Evolutionary conservation across 2,888 invertebrate genomes (phyloP), one percentile per base, ranked within the genome.

Genomic region (Brassicogethes aeneus): DNA sequence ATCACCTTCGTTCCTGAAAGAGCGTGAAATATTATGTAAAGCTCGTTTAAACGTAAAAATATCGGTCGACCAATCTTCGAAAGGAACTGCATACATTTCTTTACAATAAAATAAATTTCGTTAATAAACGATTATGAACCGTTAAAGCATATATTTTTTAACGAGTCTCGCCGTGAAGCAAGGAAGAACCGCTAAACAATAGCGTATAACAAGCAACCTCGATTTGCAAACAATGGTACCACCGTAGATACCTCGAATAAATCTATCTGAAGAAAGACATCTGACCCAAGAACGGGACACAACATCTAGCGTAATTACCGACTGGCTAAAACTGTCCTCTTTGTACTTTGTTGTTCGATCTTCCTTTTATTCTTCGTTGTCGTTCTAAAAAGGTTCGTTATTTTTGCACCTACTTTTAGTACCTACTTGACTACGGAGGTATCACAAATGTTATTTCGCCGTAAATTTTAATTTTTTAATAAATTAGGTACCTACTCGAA

Each of bases 221-320:
- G 59, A 66, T 66, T 66, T 66, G 64, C 66, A 66, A 61, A 66
- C 66, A 66, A 66, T 66, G 62, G 62, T 55, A 55, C 57, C 55
- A 54, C 54, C 51, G 54, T 52, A 55, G 54, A 55, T 56, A 51
- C 53, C 54, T 45, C 50, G 52, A 52, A 60, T 60, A 60, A 60
- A 60, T 59, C 57, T 58, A 55, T 54, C 57, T 57, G 42, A 53
- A 49, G 53, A 52, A 56, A 56, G 55, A 54, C 54, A 54, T 59
- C 53, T 57, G 57, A 57, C 57, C 59, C 52, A 52, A 46, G 55
- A 57, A 57, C 58, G 56, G 56, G 56, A 56, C 45, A 40, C 38
- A 44, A 51, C 52, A 50, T 47, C 50, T 50, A 49, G 49, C 43
- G 51, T 53, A 54, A 54, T 54, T 51, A 51, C 45, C 41, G 23